These are phyloP conservation scores for Acanthiza pusilla DNA, from an alignment of 2,797 vertebrate species.

Conservation along the genomic window DNA sequence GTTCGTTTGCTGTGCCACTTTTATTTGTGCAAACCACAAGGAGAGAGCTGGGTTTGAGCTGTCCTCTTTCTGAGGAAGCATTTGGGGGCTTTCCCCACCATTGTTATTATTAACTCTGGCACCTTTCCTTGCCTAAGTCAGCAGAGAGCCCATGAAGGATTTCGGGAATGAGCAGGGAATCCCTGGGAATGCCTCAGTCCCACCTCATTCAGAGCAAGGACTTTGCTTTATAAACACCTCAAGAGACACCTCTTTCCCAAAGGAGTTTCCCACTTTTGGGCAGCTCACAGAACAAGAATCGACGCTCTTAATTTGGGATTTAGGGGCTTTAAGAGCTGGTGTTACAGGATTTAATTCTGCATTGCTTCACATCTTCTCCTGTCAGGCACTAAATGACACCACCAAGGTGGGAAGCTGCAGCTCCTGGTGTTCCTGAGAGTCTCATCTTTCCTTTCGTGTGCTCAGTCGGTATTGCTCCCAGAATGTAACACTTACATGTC, in stretches of 20 bases:
- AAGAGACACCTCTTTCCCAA: background rate
- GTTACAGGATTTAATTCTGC: background rate
- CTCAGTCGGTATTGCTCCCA: background rate
- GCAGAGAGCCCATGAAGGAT: rapidly evolving
- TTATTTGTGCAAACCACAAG: background rate
- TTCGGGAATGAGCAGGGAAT: background rate
- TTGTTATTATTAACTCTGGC: background rate
- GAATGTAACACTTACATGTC: background rate
- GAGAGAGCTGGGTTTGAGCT: background rate
- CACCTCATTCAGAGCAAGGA: background rate
- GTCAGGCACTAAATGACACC: background rate
- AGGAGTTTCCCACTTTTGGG: background rate
- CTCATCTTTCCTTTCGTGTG: background rate
- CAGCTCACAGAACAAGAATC: background rate
- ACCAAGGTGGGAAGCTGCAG: background rate
- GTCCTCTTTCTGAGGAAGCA: background rate
- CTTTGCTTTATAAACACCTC: background rate
- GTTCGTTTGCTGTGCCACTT: background rate
- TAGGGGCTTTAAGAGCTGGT: background rate
- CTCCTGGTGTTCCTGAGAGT: background rate
- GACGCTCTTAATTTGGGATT: background rate
- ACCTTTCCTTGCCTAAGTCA: background rate
- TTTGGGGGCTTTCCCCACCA: rapidly evolving
- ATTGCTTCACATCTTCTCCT: background rate
- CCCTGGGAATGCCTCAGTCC: rapidly evolving